Evolutionary conservation across 1,140 invertebrate species (phyloP).

Genomic region (Pogonognathellus flavescens): DNA sequence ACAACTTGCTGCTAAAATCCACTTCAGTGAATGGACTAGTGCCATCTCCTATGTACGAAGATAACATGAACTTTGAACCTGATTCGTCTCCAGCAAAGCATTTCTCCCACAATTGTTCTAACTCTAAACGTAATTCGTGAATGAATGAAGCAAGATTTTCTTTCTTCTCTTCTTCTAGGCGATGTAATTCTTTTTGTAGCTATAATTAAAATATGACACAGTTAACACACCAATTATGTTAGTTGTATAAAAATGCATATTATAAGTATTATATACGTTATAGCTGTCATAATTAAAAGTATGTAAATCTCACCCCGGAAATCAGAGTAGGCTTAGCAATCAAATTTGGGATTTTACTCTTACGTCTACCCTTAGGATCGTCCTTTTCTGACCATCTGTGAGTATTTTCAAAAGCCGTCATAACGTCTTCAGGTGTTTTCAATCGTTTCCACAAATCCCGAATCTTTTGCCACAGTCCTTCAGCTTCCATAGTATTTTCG

Average conservation of each 20-base stretch:
- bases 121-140: conserved; percentile 55
- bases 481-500: conserved; percentile 34
- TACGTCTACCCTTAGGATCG: neutral
- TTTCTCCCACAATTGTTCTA: conserved; percentile 51
- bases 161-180: conserved; percentile 61
- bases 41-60: neutral
- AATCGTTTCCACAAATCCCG: conserved; percentile 62
- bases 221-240: neutral
- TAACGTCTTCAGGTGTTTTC: conserved; percentile 50
- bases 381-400: conserved; percentile 32
- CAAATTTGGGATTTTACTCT: neutral
- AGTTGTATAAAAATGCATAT: neutral
- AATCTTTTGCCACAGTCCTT: conserved; percentile 52
- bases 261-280: neutral
- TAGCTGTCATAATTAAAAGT: neutral
- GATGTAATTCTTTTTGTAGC: conserved; percentile 54
- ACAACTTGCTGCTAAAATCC: conserved; percentile 41
- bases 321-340: neutral
- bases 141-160: conserved; percentile 58
- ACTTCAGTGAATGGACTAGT: conserved; percentile 20
- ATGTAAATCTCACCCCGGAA: neutral
- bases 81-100: neutral
- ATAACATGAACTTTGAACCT: neutral
- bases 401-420: conserved; percentile 22
- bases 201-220: conserved; percentile 11